Conservation (phyloP, 1,140 invertebrate genomes). For the Heliothis virescens region DNA sequence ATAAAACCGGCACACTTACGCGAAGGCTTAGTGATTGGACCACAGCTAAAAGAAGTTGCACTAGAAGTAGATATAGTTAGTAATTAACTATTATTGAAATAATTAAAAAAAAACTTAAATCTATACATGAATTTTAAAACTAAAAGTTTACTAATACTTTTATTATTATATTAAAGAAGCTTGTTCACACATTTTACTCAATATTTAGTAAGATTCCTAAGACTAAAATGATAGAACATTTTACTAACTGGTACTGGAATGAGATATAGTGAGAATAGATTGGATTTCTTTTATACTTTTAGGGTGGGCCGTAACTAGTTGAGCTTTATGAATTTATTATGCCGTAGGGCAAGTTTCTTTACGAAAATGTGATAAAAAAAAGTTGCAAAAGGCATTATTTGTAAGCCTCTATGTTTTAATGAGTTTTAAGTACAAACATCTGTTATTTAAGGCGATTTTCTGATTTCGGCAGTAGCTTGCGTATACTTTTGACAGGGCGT, state of each 20-base stretch:
- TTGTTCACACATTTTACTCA: slow-evolving; percentile 86
- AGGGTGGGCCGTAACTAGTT: slow-evolving; percentile 58
- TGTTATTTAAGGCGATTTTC: slow-evolving; percentile 46
- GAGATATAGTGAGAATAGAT: slow-evolving; percentile 70
- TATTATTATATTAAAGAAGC: slow-evolving; percentile 83
- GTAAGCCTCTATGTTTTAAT: slow-evolving; percentile 56
- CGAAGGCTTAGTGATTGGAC: slow-evolving; percentile 78
- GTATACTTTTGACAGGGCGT: slow-evolving; percentile 48
- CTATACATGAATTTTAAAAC: slow-evolving; percentile 85
- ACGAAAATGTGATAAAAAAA: slow-evolving; percentile 75
- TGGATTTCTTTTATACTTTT: slow-evolving; percentile 61
- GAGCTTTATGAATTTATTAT: slow-evolving; percentile 53
- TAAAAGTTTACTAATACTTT: slow-evolving; percentile 85
- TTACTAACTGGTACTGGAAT: slow-evolving; percentile 63
- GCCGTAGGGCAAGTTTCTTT: slow-evolving; percentile 79
- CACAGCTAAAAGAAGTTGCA: slow-evolving; percentile 84
- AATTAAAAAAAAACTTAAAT: slow-evolving; percentile 82
- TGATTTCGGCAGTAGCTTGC: slow-evolving; percentile 59
- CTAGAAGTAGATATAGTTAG: slow-evolving; percentile 84
- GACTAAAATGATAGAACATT: slow-evolving; percentile 68
- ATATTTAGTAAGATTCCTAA: slow-evolving; percentile 81
- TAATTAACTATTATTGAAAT: slow-evolving; percentile 82
- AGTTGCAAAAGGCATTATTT: slow-evolving; percentile 65
- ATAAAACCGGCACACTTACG: slow-evolving; percentile 65
- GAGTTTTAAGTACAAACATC: slow-evolving; percentile 49